Conservation (phyloP, 23 tunicate species). For the Oikopleura albicans region DNA sequence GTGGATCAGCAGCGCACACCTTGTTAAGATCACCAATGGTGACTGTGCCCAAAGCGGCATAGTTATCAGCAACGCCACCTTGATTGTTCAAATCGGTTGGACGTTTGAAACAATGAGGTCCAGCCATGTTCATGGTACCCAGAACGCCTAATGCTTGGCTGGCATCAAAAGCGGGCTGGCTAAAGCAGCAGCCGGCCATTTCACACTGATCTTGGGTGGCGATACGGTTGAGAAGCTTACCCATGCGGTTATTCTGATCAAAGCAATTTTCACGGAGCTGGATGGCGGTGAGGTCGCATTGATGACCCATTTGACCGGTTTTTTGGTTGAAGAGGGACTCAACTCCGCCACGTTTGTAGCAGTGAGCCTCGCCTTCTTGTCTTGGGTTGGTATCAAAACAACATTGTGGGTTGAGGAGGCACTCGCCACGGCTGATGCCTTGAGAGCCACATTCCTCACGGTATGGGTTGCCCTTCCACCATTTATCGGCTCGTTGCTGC, state of each 20-base stretch:
- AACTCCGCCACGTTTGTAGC: constrained; percentile 6
- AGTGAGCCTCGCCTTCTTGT: background rate
- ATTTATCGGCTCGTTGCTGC: background rate
- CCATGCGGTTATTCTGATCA: background rate
- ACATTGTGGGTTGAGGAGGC: constrained; percentile 12
- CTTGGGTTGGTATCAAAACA: constrained; percentile 8
- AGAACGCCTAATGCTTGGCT: background rate
- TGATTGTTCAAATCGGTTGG: background rate
- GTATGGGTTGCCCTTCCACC: background rate
- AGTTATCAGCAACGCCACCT: background rate
- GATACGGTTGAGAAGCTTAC: constrained; percentile 4
- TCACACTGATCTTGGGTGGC: background rate
- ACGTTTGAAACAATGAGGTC: constrained; percentile 7
- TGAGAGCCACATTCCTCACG: background rate
- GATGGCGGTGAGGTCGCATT: background rate
- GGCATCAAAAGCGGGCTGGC: background rate
- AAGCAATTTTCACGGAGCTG: background rate
- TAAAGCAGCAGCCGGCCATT: background rate
- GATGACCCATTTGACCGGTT: background rate
- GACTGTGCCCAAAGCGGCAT: background rate
- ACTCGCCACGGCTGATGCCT: background rate
- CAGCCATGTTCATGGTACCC: constrained; percentile 8
- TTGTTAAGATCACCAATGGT: background rate
- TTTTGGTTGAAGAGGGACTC: constrained; percentile 5
- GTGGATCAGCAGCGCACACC: constrained; percentile 5